A percentile compares a stretch with the other conserved stretches of the same genome.
phyloP scores from a whole-genome alignment of 2,797 vertebrate species.

The Linurgus olivaceus region DNA sequence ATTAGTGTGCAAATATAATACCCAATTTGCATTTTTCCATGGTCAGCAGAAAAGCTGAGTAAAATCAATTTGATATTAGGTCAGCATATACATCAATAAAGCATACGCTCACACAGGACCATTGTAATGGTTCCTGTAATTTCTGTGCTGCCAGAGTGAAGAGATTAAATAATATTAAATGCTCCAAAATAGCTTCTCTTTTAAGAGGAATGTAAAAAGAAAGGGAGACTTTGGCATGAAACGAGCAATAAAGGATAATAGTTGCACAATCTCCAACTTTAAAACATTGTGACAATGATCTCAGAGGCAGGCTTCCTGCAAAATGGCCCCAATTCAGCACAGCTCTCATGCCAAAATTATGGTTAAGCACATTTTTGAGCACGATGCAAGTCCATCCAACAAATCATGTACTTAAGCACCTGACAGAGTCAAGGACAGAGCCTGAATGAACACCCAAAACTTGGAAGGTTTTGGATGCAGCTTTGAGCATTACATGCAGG shows the following conservation, averaged over 20 bases:
- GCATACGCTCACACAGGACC: slow-evolving; percentile 76
- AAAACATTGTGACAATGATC: slow-evolving; percentile 7
- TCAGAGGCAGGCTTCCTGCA: neutral
- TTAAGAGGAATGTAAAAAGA: slow-evolving; percentile 58
- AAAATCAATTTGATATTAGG: slow-evolving; percentile 89
- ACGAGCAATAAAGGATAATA: slow-evolving; percentile 36
- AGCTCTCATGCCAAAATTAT: neutral
- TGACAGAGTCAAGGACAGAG: neutral
- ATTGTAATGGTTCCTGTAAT: slow-evolving; percentile 69
- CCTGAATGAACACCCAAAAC: neutral
- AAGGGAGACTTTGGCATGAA: slow-evolving; percentile 47
- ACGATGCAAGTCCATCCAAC: neutral
- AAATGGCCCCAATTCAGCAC: neutral
- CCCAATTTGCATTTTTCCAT: slow-evolving; percentile 89
- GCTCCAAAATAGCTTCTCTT: slow-evolving; percentile 45
- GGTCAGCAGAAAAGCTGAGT: slow-evolving; percentile 87
- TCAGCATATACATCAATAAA: slow-evolving; percentile 89
- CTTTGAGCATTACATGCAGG: neutral
- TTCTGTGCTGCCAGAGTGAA: slow-evolving; percentile 59
- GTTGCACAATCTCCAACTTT: slow-evolving; percentile 27
- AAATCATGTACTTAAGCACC: neutral
- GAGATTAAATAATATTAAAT: slow-evolving; percentile 63
- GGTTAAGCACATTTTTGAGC: neutral
- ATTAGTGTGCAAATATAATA: slow-evolving; percentile 86
- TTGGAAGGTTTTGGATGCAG: neutral